Evolutionary conservation across 2,797 vertebrate species (phyloP).

Genomic region (Enoplosus armatus): DNA sequence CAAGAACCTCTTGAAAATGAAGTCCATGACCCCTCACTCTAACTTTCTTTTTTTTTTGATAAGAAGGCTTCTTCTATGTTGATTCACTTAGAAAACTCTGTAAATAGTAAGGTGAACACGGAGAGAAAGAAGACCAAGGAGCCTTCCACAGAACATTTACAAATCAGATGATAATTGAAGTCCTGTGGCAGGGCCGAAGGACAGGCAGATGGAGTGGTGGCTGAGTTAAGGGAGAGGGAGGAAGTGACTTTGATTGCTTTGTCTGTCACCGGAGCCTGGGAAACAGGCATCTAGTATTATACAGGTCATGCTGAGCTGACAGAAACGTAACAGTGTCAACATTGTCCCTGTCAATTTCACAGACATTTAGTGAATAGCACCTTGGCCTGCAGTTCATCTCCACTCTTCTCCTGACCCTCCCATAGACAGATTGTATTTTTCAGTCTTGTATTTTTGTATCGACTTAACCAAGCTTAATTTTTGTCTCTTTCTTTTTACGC

Average conservation of each 20-base stretch:
- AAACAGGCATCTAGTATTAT: slow-evolving; percentile 20
- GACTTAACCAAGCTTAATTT: not conserved
- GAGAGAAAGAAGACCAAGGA: not conserved
- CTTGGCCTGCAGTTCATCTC: not conserved
- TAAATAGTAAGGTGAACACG: not conserved
- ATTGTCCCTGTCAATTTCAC: slow-evolving; percentile 12
- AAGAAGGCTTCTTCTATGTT: not conserved
- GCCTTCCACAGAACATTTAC: not conserved
- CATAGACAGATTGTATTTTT: not conserved
- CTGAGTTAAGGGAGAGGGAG: slow-evolving; percentile 2
- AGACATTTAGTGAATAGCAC: slow-evolving; percentile 14
- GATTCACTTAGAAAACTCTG: not conserved
- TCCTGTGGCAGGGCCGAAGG: not conserved
- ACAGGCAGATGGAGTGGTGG: slow-evolving; percentile 7
- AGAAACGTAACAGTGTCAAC: slow-evolving; percentile 39
- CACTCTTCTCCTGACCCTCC: not conserved
- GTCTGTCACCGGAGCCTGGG: slow-evolving; percentile 37
- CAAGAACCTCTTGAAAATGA: not conserved
- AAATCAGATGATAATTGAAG: slow-evolving; percentile 8
- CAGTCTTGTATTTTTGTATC: not conserved
- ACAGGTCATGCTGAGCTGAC: slow-evolving; percentile 53
- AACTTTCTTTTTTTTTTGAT: not conserved
- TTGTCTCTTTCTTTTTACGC: not conserved
- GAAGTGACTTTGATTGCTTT: slow-evolving; percentile 45
- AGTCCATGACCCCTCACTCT: not conserved